These are phyloP conservation scores for Agapostemon virescens DNA, from an alignment of 2,888 invertebrate genomes.

Conservation along the genomic window DNA sequence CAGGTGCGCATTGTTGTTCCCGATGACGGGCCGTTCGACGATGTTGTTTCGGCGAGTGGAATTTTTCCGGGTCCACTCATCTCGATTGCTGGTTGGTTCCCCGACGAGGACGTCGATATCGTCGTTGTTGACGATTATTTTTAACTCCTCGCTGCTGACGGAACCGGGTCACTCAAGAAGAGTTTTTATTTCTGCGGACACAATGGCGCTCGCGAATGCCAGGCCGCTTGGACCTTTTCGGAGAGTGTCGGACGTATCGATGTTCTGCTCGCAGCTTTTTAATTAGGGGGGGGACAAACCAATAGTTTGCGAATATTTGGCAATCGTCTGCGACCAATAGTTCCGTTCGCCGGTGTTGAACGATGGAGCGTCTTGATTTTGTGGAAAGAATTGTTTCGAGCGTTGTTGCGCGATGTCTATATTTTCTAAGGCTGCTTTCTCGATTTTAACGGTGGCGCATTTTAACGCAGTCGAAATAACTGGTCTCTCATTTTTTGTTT, in stretches of 20 bases:
- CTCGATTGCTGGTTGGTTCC: not conserved
- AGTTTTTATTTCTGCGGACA: not conserved
- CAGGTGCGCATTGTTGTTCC: not conserved
- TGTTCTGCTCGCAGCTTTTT: not conserved
- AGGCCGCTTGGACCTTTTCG: not conserved
- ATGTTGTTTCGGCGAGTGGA: not conserved
- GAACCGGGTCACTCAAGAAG: slow-evolving; percentile 1
- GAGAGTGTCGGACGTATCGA: not conserved
- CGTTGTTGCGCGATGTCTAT: no score
- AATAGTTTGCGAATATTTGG: no score
- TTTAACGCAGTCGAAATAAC: no score
- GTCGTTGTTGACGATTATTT: slow-evolving; percentile 9
- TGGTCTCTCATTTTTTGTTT: no score
- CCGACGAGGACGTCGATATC: not conserved
- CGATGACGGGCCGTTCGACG: not conserved
- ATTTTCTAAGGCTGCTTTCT: no score
- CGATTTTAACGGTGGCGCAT: no score
- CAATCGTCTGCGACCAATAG: not conserved
- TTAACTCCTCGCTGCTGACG: not conserved
- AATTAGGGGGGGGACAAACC: no score
- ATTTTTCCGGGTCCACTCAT: slow-evolving; percentile 4
- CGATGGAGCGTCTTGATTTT: not conserved
- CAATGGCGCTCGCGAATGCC: not conserved
- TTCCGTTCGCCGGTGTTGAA: not conserved
- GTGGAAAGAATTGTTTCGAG: not conserved